These are phyloP conservation scores for Gasterosteus aculeatus DNA, from an alignment of 2,113 vertebrate species.

Conservation along the genomic window DNA sequence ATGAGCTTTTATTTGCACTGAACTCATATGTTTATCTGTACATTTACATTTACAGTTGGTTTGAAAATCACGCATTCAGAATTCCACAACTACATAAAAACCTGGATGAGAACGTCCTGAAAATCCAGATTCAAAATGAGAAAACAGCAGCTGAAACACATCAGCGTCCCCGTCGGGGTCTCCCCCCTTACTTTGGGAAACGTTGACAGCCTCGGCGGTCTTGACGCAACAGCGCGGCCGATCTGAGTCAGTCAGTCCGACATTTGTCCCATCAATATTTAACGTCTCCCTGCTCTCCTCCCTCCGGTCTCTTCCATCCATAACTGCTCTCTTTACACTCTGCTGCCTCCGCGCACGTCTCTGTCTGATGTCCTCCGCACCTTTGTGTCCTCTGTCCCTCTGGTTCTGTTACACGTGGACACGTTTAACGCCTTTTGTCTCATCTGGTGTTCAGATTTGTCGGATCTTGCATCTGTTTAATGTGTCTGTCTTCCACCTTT, in stretches of 20 bases:
- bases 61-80: background rate
- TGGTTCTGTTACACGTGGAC: background rate
- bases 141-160: background rate
- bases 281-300: conserved; percentile 62
- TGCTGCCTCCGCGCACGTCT: conserved; percentile 28
- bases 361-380: conserved; percentile 30
- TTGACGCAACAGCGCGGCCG: conserved; percentile 73
- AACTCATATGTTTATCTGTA: background rate
- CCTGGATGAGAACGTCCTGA: background rate
- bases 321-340: conserved; percentile 30
- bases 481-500: background rate
- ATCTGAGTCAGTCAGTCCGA: conserved; percentile 78
- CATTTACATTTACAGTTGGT: background rate
- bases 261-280: conserved; percentile 80
- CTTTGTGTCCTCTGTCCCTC: conserved; percentile 5
- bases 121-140: background rate
- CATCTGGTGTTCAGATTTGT: background rate
- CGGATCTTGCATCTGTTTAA: conserved; percentile 13
- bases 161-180: background rate
- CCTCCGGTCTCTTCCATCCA: conserved; percentile 70
- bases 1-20: background rate
- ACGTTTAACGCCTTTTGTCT: conserved; percentile 1
- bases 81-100: background rate
- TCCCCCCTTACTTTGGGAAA: conserved; percentile 39
- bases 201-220: conserved; percentile 61